phyloP scores from a whole-genome alignment of 1,140 invertebrate species.

The Drosophila serrata region DNA sequence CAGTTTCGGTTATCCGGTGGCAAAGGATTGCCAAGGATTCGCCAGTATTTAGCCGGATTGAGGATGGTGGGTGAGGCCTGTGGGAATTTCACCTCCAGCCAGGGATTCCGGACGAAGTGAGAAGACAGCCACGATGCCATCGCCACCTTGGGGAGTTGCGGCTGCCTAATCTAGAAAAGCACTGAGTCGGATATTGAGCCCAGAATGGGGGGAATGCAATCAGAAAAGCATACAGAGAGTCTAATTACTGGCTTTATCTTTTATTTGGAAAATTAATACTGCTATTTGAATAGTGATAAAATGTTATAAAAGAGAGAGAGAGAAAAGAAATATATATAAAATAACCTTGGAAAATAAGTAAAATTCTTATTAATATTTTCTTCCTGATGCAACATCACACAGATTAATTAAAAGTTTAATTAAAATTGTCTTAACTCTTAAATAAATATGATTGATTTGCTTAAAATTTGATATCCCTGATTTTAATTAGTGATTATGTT shows the following conservation, averaged over 20 bases:
- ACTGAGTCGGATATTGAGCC: slow-evolving; percentile 12
- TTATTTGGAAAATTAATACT: neutral
- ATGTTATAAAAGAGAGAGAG: too few species aligned
- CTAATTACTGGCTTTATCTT: neutral
- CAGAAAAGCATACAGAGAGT: neutral
- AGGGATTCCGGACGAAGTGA: slow-evolving; percentile 8
- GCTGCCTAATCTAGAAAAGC: slow-evolving; percentile 10
- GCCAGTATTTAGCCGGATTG: neutral
- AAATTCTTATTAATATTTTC: too few species aligned
- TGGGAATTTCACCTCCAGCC: slow-evolving; percentile 11
- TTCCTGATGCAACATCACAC: too few species aligned
- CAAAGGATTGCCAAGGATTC: slow-evolving; percentile 3
- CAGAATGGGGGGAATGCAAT: neutral
- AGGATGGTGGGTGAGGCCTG: neutral
- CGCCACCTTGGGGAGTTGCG: slow-evolving; percentile 6
- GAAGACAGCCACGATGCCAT: slow-evolving; percentile 13
- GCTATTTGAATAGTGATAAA: neutral
- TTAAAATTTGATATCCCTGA: neutral
- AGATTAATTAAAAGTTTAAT: neutral
- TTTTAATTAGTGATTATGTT: neutral
- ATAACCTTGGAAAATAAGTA: too few species aligned
- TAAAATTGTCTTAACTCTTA: neutral
- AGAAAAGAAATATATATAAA: too few species aligned
- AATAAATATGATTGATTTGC: neutral
- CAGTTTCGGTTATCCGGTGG: slow-evolving; percentile 2